A percentile compares a stretch with the other conserved stretches of the same genome.
Conservation (phyloP, 2,888 invertebrate species). For the Odontomyia ornata region DNA sequence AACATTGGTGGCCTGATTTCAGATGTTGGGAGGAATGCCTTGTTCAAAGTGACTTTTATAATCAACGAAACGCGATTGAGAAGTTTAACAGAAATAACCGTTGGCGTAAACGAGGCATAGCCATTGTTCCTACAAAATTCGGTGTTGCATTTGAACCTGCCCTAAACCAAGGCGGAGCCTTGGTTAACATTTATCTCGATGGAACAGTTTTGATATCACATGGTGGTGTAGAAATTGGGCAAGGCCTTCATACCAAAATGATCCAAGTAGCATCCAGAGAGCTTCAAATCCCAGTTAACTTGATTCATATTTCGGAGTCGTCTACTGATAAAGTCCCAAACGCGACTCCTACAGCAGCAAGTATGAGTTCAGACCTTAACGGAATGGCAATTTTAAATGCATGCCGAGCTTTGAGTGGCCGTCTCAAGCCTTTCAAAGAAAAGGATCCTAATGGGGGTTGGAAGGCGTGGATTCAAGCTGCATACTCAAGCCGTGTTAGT, state of each 20-base stretch:
- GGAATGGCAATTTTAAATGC: slow-evolving; percentile 91
- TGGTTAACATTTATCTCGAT: slow-evolving; percentile 86
- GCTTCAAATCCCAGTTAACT: slow-evolving; percentile 74
- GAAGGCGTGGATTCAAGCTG: slow-evolving; percentile 83
- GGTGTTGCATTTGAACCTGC: slow-evolving; percentile 83
- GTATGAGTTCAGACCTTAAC: slow-evolving; percentile 87
- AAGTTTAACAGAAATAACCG: slow-evolving; percentile 80
- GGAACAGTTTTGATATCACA: slow-evolving; percentile 89
- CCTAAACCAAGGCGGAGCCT: slow-evolving; percentile 83
- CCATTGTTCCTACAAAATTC: slow-evolving; percentile 83
- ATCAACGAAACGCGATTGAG: slow-evolving; percentile 69
- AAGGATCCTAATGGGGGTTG: slow-evolving; percentile 81
- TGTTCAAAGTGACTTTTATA: slow-evolving; percentile 70
- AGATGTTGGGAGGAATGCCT: slow-evolving; percentile 85
- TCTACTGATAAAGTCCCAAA: slow-evolving; percentile 92
- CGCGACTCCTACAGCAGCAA: slow-evolving; percentile 89
- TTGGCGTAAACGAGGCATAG: slow-evolving; percentile 87
- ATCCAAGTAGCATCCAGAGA: slow-evolving; percentile 85
- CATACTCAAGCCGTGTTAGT: slow-evolving; percentile 80
- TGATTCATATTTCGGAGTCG: slow-evolving; percentile 84
- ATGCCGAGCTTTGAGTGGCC: slow-evolving; percentile 76
- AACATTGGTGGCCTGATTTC: not conserved
- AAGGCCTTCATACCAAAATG: slow-evolving; percentile 96
- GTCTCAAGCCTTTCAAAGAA: slow-evolving; percentile 78
- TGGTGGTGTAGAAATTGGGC: slow-evolving; percentile 97